Percentiles rank a stretch among this genome's conserved stretches.
Conservation (phyloP, 1,140 invertebrate species). For the Carposina sasakii region DNA sequence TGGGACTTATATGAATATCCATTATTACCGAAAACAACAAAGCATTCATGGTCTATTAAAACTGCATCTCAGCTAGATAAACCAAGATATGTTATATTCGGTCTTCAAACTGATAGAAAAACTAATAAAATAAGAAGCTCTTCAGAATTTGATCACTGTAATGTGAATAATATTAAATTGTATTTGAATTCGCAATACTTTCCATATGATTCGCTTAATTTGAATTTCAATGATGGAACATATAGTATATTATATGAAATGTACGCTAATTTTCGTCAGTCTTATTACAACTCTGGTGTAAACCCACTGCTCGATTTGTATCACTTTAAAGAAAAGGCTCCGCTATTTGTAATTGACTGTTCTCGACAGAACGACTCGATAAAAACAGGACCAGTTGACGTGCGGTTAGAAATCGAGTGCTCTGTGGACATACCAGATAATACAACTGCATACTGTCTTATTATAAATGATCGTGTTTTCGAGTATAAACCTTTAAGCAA, state of each 20-base stretch:
- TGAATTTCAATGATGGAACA: conserved; percentile 16
- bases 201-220: conserved; percentile 13
- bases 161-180: conserved; percentile 9
- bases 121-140: conserved; percentile 8
- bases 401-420: conserved; percentile 21
- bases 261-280: conserved; percentile 19
- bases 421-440: conserved; percentile 20
- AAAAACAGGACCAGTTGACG: conserved; percentile 21
- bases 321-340: conserved; percentile 10
- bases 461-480: conserved; percentile 23
- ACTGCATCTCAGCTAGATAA: conserved; percentile 32
- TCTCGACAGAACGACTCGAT: conserved; percentile 15
- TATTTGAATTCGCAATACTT: conserved; percentile 16
- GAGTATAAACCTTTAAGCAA: conserved; percentile 27
- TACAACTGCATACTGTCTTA: conserved; percentile 26
- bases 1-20: conserved; percentile 56
- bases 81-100: conserved; percentile 28
- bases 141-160: conserved; percentile 10
- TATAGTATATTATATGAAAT: conserved; percentile 16
- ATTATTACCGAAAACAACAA: conserved; percentile 26
- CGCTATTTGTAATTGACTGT: conserved; percentile 14
- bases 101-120: conserved; percentile 13
- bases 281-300: conserved; percentile 8
- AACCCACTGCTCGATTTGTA: conserved; percentile 8
- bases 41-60: conserved; percentile 39